A percentile compares a stretch with the other conserved stretches of the same genome.
Evolutionary conservation across 2,797 vertebrate genomes (phyloP).

Genomic region (Coracias cyanogaster): DNA sequence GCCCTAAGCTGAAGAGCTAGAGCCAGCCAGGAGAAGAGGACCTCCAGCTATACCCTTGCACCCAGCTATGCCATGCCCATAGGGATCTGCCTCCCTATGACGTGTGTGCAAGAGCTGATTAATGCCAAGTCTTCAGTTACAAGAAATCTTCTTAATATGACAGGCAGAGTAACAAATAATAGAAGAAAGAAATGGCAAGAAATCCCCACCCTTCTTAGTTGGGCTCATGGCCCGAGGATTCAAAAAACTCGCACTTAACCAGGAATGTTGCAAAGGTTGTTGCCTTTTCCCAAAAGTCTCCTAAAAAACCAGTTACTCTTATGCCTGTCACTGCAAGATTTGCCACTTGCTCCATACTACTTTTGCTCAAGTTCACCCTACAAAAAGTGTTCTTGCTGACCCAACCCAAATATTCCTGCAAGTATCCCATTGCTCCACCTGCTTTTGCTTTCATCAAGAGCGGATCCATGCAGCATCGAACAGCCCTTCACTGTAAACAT

Average conservation of each 20-base stretch:
- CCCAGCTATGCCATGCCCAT: neutral
- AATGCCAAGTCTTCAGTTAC: neutral
- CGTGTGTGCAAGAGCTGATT: neutral
- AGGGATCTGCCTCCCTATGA: neutral
- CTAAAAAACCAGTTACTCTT: neutral
- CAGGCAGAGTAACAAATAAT: neutral
- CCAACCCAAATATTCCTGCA: too few relatives aligned
- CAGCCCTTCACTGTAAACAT: neutral
- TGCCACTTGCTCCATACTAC: neutral
- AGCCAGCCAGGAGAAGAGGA: neutral
- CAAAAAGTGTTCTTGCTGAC: neutral
- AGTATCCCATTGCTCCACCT: neutral
- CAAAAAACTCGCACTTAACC: neutral
- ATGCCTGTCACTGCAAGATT: neutral
- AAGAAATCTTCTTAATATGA: neutral
- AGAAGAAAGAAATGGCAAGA: neutral
- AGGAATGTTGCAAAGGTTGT: neutral
- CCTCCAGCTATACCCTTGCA: neutral
- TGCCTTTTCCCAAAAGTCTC: neutral
- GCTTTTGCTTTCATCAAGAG: neutral
- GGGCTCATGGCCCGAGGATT: neutral
- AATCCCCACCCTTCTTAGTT: neutral
- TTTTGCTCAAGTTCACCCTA: neutral
- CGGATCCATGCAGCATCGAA: neutral
- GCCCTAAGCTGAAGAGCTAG: neutral